Base-by-base conservation (phyloP, 2,888 invertebrate species). In the Cheilosia vernalis region DNA sequence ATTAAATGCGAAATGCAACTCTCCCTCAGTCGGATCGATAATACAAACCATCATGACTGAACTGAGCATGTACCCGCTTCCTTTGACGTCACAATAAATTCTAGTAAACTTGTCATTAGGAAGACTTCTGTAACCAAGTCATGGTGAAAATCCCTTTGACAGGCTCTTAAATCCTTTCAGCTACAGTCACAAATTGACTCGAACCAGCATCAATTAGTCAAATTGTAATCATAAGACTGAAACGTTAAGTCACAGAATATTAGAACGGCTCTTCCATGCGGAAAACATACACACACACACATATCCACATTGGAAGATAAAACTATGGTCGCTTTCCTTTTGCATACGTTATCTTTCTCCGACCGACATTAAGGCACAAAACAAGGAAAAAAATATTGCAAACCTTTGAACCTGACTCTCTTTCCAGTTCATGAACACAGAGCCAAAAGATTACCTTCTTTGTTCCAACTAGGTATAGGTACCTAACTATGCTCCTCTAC, bases 371-470 rank as follows among this genome's bases (percentile, higher is more conserved):
- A 30, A 47, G 10, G 37, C 40, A 13, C 15, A 51, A 10, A 6
- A 51, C 15, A n/a, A 5, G 0, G 24, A 13, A 24, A 21, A 21
- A 24, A 51, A 47, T n/a, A 63, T 42, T 21, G 15, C 24, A 64
- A 58, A 82, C 82, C 70, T 77, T 77, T 82, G 66, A 77, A 77
- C 58, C 70, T 64, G 82, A 72, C 77, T 77, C 66, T 56, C 73
- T 58, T 79, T 83, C 69, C 83, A 80, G 80, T 80, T 84, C 80
- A 73, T 84, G 80, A 84, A 24, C 79, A 84, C 73, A 72, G 53
- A 77, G 55, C 55, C 64, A 74, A 70, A 61, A 78, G 83, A 83
- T 83, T 83, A 67, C 66, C 61, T 77, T 67, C 53, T 66, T 77
- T 83, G 55, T 78, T 55, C 55, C 61, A 42, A 30, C 30, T 49